phyloP scores from a whole-genome alignment of 2,888 invertebrate species.

The Amphimallon solstitiale region DNA sequence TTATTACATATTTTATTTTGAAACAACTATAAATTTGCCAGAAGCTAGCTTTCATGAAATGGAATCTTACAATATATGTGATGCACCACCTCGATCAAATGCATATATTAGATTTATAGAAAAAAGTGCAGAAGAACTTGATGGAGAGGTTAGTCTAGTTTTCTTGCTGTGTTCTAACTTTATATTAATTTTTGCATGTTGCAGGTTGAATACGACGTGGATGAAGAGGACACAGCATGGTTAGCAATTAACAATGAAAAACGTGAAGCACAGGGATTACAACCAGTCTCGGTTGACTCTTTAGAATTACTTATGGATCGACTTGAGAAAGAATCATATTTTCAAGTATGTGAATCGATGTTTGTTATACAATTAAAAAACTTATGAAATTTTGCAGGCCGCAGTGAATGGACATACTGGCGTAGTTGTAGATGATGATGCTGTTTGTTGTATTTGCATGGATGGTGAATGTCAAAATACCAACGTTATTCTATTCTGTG shows the following conservation, averaged over 20 bases:
- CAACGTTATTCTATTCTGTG: conserved; percentile 98
- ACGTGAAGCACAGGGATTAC: conserved; percentile 76
- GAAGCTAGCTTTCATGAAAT: conserved; percentile 77
- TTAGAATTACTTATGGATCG: conserved; percentile 98
- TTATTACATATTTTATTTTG: conserved; percentile 37
- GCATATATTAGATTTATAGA: conserved; percentile 95
- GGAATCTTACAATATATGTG: conserved; percentile 81
- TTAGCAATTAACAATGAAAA: conserved; percentile 87
- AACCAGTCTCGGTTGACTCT: conserved; percentile 85
- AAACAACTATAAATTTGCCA: conserved; percentile 62
- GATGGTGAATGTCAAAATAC: conserved; percentile 99
- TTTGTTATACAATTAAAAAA: no score
- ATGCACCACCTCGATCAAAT: conserved; percentile 85
- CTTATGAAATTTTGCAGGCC: conserved; percentile 59
- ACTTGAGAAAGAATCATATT: conserved; percentile 96
- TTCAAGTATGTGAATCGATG: conserved; percentile 70
- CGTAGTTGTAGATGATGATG: conserved; percentile 94
- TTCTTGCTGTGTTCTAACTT: no score
- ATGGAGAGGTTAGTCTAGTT: conserved; percentile 79
- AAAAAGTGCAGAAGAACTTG: conserved; percentile 92
- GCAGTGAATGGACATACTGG: conserved; percentile 75
- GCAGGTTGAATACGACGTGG: conserved; percentile 92
- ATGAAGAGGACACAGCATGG: conserved; percentile 98
- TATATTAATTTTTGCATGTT: no score
- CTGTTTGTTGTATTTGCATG: conserved; percentile 98